These are phyloP conservation scores for Drosophila melanica DNA, from an alignment of 1,140 invertebrate genomes.

Conservation along the genomic window DNA sequence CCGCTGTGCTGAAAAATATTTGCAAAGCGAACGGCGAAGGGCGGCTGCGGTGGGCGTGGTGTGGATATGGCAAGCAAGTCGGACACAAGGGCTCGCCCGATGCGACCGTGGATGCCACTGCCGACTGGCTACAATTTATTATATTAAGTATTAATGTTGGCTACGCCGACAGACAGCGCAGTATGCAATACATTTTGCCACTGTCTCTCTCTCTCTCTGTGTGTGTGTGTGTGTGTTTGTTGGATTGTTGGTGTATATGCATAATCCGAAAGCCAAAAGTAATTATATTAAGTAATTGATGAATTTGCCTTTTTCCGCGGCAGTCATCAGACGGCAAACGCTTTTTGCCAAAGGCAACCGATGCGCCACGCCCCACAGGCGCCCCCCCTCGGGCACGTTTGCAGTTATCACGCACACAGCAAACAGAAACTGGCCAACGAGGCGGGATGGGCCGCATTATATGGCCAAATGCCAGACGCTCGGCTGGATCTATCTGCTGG, in stretches of 20 bases:
- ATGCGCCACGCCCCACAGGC: constrained; percentile 7
- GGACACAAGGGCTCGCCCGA: constrained; percentile 27
- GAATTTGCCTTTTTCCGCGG: constrained; percentile 79
- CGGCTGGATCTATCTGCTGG: neutral
- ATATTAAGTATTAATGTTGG: constrained; percentile 80
- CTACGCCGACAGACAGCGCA: constrained; percentile 26
- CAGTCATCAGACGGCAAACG: constrained; percentile 28
- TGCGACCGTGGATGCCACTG: constrained; percentile 59
- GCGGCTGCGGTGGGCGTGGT: constrained; percentile 2
- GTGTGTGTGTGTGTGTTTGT: constrained; percentile 18
- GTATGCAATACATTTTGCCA: constrained; percentile 35
- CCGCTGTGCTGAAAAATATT: constrained; percentile 54
- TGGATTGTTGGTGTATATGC: constrained; percentile 62
- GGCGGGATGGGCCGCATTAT: constrained; percentile 9
- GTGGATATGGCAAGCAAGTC: neutral
- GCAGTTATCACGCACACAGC: constrained; percentile 30
- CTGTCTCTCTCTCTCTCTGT: constrained; percentile 9
- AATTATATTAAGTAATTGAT: constrained; percentile 83
- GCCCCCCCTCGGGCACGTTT: constrained; percentile 5
- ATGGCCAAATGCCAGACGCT: constrained; percentile 42
- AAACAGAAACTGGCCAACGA: neutral
- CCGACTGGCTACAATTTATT: constrained; percentile 81
- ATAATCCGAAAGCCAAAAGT: constrained; percentile 83
- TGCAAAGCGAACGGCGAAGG: constrained; percentile 30
- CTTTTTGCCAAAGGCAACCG: constrained; percentile 43